Base-by-base conservation (phyloP, 1,140 invertebrate genomes). In the Leptinotarsa undecemlineata region DNA sequence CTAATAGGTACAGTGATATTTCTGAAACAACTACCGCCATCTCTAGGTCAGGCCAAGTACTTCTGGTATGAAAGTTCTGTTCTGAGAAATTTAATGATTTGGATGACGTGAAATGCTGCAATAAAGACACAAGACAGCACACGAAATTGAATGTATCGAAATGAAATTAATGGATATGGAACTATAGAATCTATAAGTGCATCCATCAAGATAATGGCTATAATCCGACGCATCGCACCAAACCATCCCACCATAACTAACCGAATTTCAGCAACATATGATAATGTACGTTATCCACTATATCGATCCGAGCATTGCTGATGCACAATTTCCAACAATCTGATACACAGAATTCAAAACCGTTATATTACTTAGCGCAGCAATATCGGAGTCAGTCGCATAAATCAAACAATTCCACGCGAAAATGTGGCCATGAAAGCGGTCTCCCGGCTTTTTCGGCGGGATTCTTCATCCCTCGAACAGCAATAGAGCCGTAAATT, bases 371-470 rank as follows among this genome's bases (percentile, higher is more conserved):
- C 23, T 47, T 26, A 47, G 42, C 23, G 42, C 66, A 68, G 66
- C 66, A 68, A 68, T 42, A 68, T 68, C 42, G n/a, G 15, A 47
- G 33, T 19, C 42, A 68, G 26, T 68, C 66, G 42, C 66, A 68
- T 68, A 68, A 68, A 68, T 68, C 66, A 68, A 68, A n/a, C n/a
- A 26, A 42, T 47, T 17, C n/a, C 4, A 42, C 33, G 4, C 8
- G 66, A 48, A 68, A 68, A 68, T 48, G 42, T 68, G 66, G 66
- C 23, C 1, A n/a, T 68, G 33, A 68, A 68, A 47, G 66, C 66
- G 42, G n/a, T 6, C 23, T 19, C 15, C 1, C 15, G 15, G 8
- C 33, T n/a, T 13, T 19, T 68, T 68, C 33, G 33, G 1, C 0
- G n/a, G 23, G 42, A 68, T 68, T 68, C 42, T 68, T 68, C 42